Evolutionary conservation across 2,888 invertebrate species (phyloP).

Genomic region (Agonopterix alstromeriana): DNA sequence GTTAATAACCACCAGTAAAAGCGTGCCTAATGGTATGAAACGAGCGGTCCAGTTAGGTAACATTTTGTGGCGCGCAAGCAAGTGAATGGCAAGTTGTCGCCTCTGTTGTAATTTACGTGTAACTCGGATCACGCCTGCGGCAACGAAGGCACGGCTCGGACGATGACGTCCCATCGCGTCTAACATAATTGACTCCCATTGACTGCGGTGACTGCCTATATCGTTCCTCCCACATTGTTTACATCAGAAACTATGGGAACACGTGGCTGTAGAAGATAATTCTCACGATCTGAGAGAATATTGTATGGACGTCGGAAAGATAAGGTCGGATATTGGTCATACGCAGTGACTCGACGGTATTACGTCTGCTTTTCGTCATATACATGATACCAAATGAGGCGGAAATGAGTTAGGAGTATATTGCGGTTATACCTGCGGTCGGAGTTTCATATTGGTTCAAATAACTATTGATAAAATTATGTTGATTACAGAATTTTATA

Average conservation of each 20-base stretch:
- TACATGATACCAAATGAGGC: conserved; percentile 37
- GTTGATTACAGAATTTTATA: too few relatives aligned
- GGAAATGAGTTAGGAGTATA: conserved; percentile 31
- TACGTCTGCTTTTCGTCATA: conserved; percentile 28
- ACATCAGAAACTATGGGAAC: conserved; percentile 33
- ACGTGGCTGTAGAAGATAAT: conserved; percentile 17
- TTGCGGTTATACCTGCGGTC: conserved; percentile 21
- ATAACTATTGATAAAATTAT: neutral
- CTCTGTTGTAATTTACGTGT: conserved; percentile 51
- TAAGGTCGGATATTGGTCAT: conserved; percentile 23
- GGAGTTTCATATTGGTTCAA: conserved; percentile 13
- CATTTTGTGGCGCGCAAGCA: conserved; percentile 32
- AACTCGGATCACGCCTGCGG: conserved; percentile 32
- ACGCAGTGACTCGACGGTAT: conserved; percentile 17
- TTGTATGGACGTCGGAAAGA: conserved; percentile 12
- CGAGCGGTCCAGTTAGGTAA: conserved; percentile 41
- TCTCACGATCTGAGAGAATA: conserved; percentile 6
- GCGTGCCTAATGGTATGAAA: conserved; percentile 45
- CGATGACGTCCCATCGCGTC: conserved; percentile 41
- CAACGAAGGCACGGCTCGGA: conserved; percentile 20
- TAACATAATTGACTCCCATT: conserved; percentile 56
- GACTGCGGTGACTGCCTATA: conserved; percentile 36
- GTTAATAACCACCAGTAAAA: conserved; percentile 36
- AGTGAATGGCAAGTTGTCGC: conserved; percentile 47
- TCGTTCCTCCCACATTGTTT: conserved; percentile 38